phyloP scores from a whole-genome alignment of 1,140 invertebrate species.

The Leptonema lineaticorne region DNA sequence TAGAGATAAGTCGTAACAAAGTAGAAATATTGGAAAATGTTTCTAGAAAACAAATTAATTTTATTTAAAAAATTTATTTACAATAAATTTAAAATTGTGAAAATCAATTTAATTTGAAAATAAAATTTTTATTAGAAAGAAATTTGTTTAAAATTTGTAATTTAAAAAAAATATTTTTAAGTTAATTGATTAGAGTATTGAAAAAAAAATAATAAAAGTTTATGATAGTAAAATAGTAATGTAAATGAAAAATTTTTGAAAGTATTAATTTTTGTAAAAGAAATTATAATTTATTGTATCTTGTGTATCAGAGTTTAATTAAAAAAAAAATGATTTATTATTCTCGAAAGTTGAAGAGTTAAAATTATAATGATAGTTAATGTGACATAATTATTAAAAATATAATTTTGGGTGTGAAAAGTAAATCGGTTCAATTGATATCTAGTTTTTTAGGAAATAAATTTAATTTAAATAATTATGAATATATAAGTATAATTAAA shows the following conservation, averaged over 20 bases:
- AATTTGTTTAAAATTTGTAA: slow-evolving; percentile 19
- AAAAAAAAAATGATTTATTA: slow-evolving; percentile 52
- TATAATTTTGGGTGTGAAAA: slow-evolving; percentile 61
- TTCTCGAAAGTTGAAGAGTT: slow-evolving; percentile 58
- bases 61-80: slow-evolving; percentile 56
- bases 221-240: slow-evolving; percentile 53
- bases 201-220: slow-evolving; percentile 53
- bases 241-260: slow-evolving; percentile 44
- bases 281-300: slow-evolving; percentile 61
- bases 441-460: slow-evolving; percentile 65
- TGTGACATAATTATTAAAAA: slow-evolving; percentile 60
- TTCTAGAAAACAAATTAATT: slow-evolving; percentile 60
- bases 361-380: slow-evolving; percentile 54
- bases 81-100: too few species aligned
- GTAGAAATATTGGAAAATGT: slow-evolving; percentile 69
- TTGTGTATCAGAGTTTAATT: slow-evolving; percentile 67
- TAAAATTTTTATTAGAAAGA: slow-evolving; percentile 46
- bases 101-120: slow-evolving; percentile 52
- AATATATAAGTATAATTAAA: slow-evolving; percentile 53
- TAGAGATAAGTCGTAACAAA: slow-evolving; percentile 73
- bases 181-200: slow-evolving; percentile 50
- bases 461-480: slow-evolving; percentile 57
- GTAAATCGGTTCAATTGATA: slow-evolving; percentile 63
- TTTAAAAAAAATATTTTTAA: slow-evolving; percentile 46
- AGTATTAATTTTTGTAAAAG: slow-evolving; percentile 46